phyloP scores from a whole-genome alignment of 2,113 vertebrate genomes.

The Bubo blakistoni region DNA sequence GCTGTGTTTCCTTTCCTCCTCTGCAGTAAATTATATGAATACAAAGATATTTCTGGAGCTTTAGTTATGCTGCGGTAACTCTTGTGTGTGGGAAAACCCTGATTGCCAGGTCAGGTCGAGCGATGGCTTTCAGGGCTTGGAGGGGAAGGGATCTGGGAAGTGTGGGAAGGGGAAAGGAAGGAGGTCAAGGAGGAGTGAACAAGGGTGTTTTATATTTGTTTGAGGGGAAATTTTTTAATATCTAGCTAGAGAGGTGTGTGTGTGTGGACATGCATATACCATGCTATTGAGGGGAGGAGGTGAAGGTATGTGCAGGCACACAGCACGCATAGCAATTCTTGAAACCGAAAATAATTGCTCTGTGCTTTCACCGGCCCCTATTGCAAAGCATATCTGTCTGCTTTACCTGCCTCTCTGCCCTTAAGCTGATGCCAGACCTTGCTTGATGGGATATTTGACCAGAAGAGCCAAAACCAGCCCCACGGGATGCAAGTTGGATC shows the following conservation, averaged over 20 bases:
- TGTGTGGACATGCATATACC: too few relatives aligned
- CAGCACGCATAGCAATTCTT: neutral
- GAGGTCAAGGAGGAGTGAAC: neutral
- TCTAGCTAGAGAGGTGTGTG: too few relatives aligned
- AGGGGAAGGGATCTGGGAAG: neutral
- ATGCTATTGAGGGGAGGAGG: neutral
- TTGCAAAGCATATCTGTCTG: fast-evolving
- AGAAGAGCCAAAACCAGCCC: neutral
- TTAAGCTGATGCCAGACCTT: neutral
- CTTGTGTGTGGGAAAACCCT: neutral
- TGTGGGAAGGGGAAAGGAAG: neutral
- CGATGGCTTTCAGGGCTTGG: neutral
- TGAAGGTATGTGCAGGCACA: neutral
- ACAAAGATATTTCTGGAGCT: neutral
- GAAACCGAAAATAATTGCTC: neutral
- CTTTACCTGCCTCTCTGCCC: neutral
- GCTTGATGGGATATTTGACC: neutral
- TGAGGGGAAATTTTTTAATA: neutral
- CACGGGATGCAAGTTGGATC: fast-evolving
- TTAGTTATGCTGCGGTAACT: neutral
- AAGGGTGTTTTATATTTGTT: neutral
- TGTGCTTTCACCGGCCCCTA: fast-evolving
- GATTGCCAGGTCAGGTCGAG: neutral
- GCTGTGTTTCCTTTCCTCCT: neutral
- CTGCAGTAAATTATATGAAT: neutral